A percentile compares a stretch with the other conserved stretches of the same genome.
These are phyloP conservation scores for Lycia hirtaria DNA, from an alignment of 2,888 invertebrate genomes.

Conservation along the genomic window DNA sequence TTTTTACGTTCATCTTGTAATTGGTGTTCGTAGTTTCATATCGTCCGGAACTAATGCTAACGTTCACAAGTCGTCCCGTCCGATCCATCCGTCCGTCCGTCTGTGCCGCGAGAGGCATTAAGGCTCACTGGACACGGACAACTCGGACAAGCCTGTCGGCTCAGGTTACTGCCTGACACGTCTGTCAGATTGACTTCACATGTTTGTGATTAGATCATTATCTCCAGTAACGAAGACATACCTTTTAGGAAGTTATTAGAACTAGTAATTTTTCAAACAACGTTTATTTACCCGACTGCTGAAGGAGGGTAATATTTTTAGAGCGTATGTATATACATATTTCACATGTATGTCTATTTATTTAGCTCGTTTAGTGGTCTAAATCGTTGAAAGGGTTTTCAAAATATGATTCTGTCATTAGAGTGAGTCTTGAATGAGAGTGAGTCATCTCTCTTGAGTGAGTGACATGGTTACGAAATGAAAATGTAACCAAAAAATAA, in stretches of 20 bases:
- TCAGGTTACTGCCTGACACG: constrained; percentile 18
- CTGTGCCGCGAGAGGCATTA: constrained; percentile 23
- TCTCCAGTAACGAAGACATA: not conserved
- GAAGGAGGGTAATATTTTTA: too few species aligned
- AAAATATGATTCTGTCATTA: too few species aligned
- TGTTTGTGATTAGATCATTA: constrained; percentile 18
- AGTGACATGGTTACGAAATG: too few species aligned
- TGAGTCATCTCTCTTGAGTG: too few species aligned
- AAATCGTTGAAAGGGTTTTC: too few species aligned
- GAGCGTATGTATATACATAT: too few species aligned
- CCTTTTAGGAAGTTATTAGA: not conserved
- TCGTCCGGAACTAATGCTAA: constrained; percentile 49
- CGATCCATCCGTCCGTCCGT: constrained; percentile 4
- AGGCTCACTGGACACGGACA: constrained; percentile 28
- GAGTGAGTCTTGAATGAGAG: too few species aligned
- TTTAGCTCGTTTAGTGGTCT: too few species aligned
- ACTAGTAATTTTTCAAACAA: too few species aligned
- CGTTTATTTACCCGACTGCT: too few species aligned
- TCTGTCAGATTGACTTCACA: constrained; percentile 13
- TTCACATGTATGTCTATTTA: too few species aligned
- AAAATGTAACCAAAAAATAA: too few species aligned
- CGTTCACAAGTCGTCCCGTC: constrained; percentile 44
- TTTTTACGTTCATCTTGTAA: constrained; percentile 8
- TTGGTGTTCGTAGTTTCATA: constrained; percentile 30
- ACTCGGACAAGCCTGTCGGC: constrained; percentile 27